Evolutionary conservation across 2,797 vertebrate species (phyloP).

Genomic region (Mormyrops boulengeri): DNA sequence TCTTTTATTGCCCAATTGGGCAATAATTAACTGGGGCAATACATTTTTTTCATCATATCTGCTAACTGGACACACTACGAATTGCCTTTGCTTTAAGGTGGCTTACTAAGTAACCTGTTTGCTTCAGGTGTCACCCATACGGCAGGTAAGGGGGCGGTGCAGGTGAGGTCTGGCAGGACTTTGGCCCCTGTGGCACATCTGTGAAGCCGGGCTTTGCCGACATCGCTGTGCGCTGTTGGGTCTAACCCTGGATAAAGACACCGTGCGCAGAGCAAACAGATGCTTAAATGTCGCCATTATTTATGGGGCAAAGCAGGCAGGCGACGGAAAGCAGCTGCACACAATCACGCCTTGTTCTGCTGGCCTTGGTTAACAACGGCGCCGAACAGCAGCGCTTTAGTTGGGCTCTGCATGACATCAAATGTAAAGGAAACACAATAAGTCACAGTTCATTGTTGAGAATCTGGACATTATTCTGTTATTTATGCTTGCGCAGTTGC

Average conservation of each 20-base stretch:
- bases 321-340: neutral
- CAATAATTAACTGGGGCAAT: neutral
- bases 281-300: conserved; percentile 2
- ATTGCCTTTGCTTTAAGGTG: neutral
- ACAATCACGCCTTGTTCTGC: neutral
- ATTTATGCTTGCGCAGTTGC: neutral
- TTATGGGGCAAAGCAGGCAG: neutral
- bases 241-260: neutral
- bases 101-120: neutral
- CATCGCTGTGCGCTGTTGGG: neutral
- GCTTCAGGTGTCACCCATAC: neutral
- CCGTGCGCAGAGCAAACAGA: neutral
- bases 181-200: neutral
- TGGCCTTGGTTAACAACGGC: neutral
- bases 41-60: neutral
- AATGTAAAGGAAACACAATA: conserved; percentile 5
- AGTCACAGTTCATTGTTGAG: neutral
- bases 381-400: neutral
- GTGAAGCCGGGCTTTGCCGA: neutral
- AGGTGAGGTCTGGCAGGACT: neutral
- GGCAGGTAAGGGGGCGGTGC: neutral
- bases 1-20: neutral
- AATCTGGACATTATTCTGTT: neutral
- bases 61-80: neutral
- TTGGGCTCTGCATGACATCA: neutral